Base-by-base conservation (phyloP, 2,797 vertebrate genomes). In the Picus viridis region DNA sequence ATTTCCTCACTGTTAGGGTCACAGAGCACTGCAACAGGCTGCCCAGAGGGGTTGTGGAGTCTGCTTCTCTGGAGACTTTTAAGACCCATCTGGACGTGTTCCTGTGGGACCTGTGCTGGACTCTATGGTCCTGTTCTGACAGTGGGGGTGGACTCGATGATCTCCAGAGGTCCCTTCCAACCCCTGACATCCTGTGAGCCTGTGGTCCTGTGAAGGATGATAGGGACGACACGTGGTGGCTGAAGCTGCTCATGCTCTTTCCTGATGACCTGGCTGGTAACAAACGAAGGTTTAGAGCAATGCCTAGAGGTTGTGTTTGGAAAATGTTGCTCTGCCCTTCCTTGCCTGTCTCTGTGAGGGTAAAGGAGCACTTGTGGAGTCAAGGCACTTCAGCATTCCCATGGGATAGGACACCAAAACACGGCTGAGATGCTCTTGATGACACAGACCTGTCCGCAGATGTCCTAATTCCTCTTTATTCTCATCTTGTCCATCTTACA, bases 311-410 rank as follows among this genome's bases (percentile, higher is more conserved):
- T 10, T 5, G 15, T 3, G 24, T 39, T 61, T 6, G 6, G 57
- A 51, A 27, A 41, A 29, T 0, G 2, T 27, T 7, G 49, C 59
- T 53, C 18, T 36, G 32, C n/a, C 71, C 61, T 18, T 43, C 49
- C 30, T 39, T 12, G 6, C 4, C 5, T 20, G 8, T 6, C 32
- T 18, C 26, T 1, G 1, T 2, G 3, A 23, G n/a, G 41, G 34
- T 11, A 10, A 19, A 53, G 72, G 53, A 67, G 78, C 61, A 15
- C 29, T 5, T 19, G 30, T 18, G 71, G 47, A 10, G 9, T 58
- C 26, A 4, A 54, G 54, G 61, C 47, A 5, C 45, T 3, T 67
- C 73, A 27, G 49, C 29, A 13, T 23, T 54, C 2, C 2, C 30
- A 5, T 0, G 3, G 36, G 34, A n/a, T 36, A 12, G 36, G 69